Evolutionary conservation across 2,797 vertebrate species (phyloP).

Genomic region (Phyllotis vaccarum): DNA sequence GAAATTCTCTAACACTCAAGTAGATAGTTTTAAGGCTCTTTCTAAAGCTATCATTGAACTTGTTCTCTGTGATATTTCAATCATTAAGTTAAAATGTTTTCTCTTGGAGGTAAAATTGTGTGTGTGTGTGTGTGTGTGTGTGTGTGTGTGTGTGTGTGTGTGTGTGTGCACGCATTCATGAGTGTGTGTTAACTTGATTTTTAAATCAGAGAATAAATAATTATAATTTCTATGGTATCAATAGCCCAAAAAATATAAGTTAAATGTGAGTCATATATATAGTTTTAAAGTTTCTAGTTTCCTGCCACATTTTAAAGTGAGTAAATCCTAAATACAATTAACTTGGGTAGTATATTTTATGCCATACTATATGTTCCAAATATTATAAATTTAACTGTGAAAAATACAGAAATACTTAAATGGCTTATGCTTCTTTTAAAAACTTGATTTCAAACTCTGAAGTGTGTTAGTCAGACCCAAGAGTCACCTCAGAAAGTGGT

Average conservation of each 20-base stretch:
- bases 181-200: not conserved
- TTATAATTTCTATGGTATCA: not conserved
- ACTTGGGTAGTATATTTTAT: slow-evolving; percentile 29
- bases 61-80: not conserved
- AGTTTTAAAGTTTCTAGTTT: slow-evolving; percentile 6
- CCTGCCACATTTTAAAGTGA: not conserved
- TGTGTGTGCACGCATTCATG: not conserved
- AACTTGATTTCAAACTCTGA: not conserved
- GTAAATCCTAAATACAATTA: not conserved
- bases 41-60: not conserved
- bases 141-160: not conserved
- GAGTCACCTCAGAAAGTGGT: not conserved
- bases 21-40: not conserved
- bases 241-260: not conserved
- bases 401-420: not conserved
- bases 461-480: not conserved
- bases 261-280: not conserved
- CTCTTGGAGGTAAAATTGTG: not conserved
- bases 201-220: slow-evolving; percentile 38
- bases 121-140: not conserved
- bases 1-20: not conserved
- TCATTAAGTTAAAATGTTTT: slow-evolving; percentile 21
- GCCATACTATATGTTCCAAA: not conserved
- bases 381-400: slow-evolving; percentile 24
- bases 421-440: not conserved